Evolutionary conservation across 1,140 invertebrate genomes (phyloP).

Genomic region (Schlechtendalia chinensis): DNA sequence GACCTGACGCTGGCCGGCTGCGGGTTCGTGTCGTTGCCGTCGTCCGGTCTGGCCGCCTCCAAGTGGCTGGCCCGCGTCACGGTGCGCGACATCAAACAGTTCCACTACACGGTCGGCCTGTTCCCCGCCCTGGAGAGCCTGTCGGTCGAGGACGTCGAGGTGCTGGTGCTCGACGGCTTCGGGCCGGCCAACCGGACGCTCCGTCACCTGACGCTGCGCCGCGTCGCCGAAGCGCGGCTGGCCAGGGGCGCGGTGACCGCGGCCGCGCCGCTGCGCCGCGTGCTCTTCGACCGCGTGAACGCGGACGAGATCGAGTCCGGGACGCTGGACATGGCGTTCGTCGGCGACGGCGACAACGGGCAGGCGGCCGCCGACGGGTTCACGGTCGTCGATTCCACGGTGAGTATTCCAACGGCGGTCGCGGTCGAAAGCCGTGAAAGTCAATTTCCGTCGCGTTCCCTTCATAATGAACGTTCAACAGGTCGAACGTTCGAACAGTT

Average conservation of each 20-base stretch:
- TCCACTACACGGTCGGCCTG: slow-evolving; percentile 46
- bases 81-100: slow-evolving; percentile 41
- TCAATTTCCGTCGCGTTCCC: too few relatives aligned
- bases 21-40: slow-evolving; percentile 7
- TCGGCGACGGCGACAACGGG: neutral
- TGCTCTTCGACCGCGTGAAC: slow-evolving; percentile 7
- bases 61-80: neutral
- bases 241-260: neutral
- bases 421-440: too few relatives aligned
- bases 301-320: slow-evolving; percentile 21
- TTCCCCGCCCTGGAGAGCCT: slow-evolving; percentile 37
- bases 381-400: neutral
- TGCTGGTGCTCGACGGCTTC: slow-evolving; percentile 39
- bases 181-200: slow-evolving; percentile 23
- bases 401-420: neutral
- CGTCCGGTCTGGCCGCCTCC: neutral
- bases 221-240: neutral
- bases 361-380: slow-evolving; percentile 15
- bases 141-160: slow-evolving; percentile 37
- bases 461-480: too few relatives aligned
- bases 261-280: neutral
- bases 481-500: too few relatives aligned
- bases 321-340: slow-evolving; percentile 23
- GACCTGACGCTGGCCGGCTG: slow-evolving; percentile 20
- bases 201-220: neutral